Conservation (phyloP, 2,888 invertebrate genomes). For the Hemaris fuciformis region DNA sequence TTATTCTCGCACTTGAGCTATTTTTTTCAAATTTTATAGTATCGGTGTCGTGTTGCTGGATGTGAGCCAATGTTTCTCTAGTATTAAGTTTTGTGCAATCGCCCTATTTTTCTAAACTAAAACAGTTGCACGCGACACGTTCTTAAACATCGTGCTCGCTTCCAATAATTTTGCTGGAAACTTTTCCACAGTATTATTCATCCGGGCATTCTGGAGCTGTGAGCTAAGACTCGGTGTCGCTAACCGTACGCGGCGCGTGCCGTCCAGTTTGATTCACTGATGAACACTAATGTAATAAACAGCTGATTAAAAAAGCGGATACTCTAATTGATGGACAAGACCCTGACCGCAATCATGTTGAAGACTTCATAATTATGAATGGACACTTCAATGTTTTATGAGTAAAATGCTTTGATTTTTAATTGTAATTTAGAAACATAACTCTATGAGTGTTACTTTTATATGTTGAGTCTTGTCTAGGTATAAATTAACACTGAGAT, state of each 20-base stretch:
- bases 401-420: neutral
- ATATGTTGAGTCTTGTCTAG: neutral
- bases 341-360: conserved; percentile 56
- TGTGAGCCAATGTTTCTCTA: conserved; percentile 66
- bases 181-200: conserved; percentile 7
- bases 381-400: neutral
- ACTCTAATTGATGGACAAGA: conserved; percentile 73
- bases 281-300: conserved; percentile 70
- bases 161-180: conserved; percentile 19
- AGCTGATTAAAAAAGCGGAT: conserved; percentile 73
- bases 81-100: conserved; percentile 78
- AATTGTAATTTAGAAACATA: neutral
- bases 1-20: conserved; percentile 10
- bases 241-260: neutral
- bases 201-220: neutral
- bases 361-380: conserved; percentile 54
- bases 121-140: conserved; percentile 72
- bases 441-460: neutral
- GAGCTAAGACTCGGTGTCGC: neutral
- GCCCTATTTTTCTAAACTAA: conserved; percentile 78
- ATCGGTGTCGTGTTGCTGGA: conserved; percentile 68
- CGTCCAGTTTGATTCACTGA: conserved; percentile 43
- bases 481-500: neutral
- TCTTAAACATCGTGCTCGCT: conserved; percentile 35
- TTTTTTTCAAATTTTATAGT: conserved; percentile 49